These are phyloP conservation scores for Peribatodes rhomboidaria DNA, from an alignment of 2,888 invertebrate species.

Conservation along the genomic window DNA sequence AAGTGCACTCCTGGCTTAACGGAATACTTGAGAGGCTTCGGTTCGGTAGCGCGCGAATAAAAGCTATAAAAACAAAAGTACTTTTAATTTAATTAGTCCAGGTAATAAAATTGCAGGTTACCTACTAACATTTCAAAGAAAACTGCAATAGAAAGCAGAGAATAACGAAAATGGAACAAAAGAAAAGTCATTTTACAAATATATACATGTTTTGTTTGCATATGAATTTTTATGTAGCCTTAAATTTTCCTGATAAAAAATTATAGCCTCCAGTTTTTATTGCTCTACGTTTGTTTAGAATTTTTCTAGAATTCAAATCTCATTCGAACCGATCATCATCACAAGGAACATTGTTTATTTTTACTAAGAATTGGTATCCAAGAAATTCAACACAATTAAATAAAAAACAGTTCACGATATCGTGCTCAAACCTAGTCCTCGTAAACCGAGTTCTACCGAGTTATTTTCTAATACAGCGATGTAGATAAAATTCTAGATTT, in stretches of 20 bases:
- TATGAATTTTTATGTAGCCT: slow-evolving; percentile 13
- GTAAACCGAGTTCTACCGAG: not conserved
- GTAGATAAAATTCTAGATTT: slow-evolving; percentile 7
- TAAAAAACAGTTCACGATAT: not conserved
- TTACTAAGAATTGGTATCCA: not conserved
- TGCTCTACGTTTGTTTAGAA: too few relatives aligned
- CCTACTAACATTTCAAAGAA: not conserved
- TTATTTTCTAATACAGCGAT: slow-evolving; percentile 16
- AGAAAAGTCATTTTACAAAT: not conserved
- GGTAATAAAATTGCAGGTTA: not conserved
- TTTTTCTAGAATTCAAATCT: too few relatives aligned
- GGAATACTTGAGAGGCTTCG: slow-evolving; percentile 12
- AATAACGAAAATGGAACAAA: not conserved
- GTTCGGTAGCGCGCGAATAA: not conserved
- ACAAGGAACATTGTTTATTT: not conserved
- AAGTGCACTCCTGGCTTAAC: slow-evolving; percentile 1
- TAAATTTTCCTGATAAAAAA: slow-evolving; percentile 14
- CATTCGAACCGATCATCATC: too few relatives aligned
- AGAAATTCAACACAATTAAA: too few relatives aligned
- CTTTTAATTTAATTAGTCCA: not conserved
- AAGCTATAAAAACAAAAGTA: not conserved
- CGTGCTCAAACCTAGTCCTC: not conserved
- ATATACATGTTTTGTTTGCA: not conserved
- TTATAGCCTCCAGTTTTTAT: not conserved
- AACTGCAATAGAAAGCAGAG: too few relatives aligned